Evolutionary conservation across 2,113 vertebrate genomes (phyloP).

Genomic region (Anolis carolinensis): DNA sequence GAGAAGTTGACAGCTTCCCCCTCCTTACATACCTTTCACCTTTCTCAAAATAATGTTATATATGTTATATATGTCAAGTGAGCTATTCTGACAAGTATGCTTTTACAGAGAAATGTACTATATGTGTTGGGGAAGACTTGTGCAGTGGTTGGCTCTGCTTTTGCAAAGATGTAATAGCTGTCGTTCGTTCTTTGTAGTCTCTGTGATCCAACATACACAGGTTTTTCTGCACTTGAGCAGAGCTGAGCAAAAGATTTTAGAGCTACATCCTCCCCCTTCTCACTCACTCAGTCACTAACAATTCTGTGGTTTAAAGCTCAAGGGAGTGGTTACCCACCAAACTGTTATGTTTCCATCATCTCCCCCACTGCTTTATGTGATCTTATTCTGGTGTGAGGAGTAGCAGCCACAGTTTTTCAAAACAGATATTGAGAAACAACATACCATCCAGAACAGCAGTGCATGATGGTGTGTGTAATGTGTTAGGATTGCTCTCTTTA

Average conservation of each 20-base stretch:
- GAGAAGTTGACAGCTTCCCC: background rate
- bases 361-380: background rate
- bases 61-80: background rate
- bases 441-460: conserved; percentile 12
- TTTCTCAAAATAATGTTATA: background rate
- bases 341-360: background rate
- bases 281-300: too few species aligned
- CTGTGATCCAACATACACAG: too few species aligned
- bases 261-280: too few species aligned
- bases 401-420: too few species aligned
- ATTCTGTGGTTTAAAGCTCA: too few species aligned
- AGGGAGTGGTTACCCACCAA: background rate
- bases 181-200: too few species aligned
- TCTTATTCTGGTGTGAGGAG: background rate
- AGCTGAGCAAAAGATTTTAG: background rate
- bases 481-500: background rate
- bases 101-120: background rate
- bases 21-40: background rate
- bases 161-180: background rate
- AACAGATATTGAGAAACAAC: background rate
- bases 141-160: background rate
- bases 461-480: background rate
- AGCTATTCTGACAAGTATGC: background rate
- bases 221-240: too few species aligned
- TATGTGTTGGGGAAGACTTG: background rate